phyloP scores from a whole-genome alignment of 2,113 vertebrate genomes.

The Lophura nycthemera region DNA sequence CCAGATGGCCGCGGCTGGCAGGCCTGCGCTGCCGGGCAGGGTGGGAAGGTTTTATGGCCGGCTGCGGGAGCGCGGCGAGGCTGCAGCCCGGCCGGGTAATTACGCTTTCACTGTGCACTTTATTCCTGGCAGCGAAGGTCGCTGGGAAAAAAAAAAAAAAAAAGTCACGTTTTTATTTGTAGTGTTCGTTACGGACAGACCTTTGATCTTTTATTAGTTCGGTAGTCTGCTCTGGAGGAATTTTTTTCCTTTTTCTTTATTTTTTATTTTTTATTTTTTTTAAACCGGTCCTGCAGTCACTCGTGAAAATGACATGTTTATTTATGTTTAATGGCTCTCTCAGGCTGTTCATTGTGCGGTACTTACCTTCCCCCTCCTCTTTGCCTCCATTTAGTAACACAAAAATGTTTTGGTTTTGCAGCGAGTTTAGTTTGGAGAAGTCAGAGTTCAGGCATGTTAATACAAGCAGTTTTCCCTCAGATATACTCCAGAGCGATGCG shows the following conservation, averaged over 20 bases:
- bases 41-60: constrained; percentile 77
- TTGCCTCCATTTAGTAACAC: constrained; percentile 23
- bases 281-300: constrained; percentile 31
- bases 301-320: constrained; percentile 61
- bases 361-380: constrained; percentile 1
- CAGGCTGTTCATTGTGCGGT: constrained; percentile 26
- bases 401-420: constrained; percentile 14
- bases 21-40: constrained; percentile 74
- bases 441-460: constrained; percentile 44
- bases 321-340: constrained; percentile 52
- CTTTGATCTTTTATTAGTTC: constrained; percentile 61
- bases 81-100: constrained; percentile 81
- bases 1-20: constrained; percentile 82
- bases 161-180: constrained; percentile 61
- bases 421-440: constrained; percentile 37
- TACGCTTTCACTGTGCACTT: constrained; percentile 63
- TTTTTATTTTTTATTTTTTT: background rate
- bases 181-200: constrained; percentile 9
- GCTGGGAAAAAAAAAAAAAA: background rate
- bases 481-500: constrained; percentile 28
- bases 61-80: constrained; percentile 68
- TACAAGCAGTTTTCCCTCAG: constrained; percentile 44
- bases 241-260: background rate
- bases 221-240: constrained; percentile 36
- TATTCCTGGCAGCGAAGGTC: constrained; percentile 61